These are phyloP conservation scores for Solea senegalensis DNA, from an alignment of 2,113 vertebrate species.

Conservation along the genomic window DNA sequence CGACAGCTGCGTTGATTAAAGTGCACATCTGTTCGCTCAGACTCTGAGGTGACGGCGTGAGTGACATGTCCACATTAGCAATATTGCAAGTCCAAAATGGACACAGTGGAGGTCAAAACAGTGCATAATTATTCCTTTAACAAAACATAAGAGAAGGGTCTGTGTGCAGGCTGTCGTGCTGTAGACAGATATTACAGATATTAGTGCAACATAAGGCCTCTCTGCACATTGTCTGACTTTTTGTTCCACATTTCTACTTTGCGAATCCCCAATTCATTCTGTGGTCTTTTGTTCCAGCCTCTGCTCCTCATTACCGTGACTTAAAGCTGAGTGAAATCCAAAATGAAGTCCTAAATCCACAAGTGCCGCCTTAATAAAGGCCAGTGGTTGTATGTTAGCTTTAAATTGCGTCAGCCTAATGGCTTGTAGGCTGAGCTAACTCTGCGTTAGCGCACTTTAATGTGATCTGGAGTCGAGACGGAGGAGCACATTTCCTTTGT, in stretches of 20 bases:
- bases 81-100: background rate
- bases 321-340: background rate
- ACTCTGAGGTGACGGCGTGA: no score
- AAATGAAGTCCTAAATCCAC: background rate
- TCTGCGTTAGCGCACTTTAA: background rate
- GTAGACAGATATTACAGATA: no score
- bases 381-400: background rate
- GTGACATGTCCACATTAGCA: no score
- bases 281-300: no score
- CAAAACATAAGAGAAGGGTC: no score
- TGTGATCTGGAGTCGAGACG: background rate
- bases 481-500: background rate
- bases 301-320: background rate
- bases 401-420: background rate
- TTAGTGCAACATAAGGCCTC: no score
- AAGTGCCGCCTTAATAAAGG: background rate
- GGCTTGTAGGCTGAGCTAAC: background rate
- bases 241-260: background rate
- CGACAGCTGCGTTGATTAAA: conserved; percentile 11
- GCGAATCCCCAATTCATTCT: background rate
- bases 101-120: no score
- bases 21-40: background rate
- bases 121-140: no score
- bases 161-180: no score
- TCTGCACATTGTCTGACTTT: background rate